phyloP scores from a whole-genome alignment of 2,797 vertebrate species.

The Enteromius afrohamiltoni region DNA sequence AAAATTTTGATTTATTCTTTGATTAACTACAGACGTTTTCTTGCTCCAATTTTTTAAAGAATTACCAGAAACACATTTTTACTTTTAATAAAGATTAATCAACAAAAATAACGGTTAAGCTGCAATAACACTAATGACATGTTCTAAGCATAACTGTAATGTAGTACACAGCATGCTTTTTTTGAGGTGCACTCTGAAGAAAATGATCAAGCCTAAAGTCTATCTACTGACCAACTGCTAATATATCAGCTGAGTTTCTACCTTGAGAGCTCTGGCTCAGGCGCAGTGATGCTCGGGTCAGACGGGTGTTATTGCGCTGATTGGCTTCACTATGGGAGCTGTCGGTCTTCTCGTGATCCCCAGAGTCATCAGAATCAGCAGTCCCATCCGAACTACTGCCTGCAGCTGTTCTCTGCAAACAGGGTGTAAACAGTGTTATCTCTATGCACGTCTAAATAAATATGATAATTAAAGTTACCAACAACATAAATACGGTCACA shows the following conservation, averaged over 20 bases:
- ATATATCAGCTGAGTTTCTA: constrained; percentile 61
- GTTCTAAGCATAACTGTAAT: background rate
- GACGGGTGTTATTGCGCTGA: constrained; percentile 86
- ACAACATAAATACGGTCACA: background rate
- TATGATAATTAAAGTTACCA: background rate
- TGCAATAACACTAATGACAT: background rate
- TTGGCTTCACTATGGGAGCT: constrained; percentile 94
- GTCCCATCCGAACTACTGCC: constrained; percentile 97
- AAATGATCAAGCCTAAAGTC: background rate
- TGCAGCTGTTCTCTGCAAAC: constrained; percentile 84
- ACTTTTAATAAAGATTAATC: background rate
- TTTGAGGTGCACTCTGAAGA: background rate
- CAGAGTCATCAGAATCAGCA: constrained; percentile 96
- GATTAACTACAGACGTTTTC: background rate
- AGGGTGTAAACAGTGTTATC: background rate
- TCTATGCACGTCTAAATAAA: background rate
- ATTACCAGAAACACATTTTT: background rate
- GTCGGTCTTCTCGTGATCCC: constrained; percentile 95
- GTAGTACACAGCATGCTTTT: background rate
- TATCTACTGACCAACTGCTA: background rate
- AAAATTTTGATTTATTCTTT: background rate
- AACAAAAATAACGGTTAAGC: background rate
- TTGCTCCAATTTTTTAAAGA: background rate
- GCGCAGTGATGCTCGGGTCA: constrained; percentile 93
- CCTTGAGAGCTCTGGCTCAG: constrained; percentile 98